Base-by-base conservation (phyloP, 2,888 invertebrate genomes). In the Drosophila percnosoma region DNA sequence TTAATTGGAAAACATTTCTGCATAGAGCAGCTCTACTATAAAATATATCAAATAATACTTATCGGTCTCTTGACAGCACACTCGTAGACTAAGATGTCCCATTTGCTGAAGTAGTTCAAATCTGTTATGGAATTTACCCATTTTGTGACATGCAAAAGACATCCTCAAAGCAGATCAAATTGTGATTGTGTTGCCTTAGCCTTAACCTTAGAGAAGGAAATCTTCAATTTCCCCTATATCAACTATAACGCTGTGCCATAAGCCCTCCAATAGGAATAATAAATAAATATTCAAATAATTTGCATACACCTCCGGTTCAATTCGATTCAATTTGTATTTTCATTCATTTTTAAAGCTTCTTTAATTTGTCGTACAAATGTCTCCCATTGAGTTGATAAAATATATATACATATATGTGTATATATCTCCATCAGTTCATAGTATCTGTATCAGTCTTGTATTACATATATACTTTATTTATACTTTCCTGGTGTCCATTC, bases 1-100 rank as follows among this genome's bases (percentile, higher is more conserved):
- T 76, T 52, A 66, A 76, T 76, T 76, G 33, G 33, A 58, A 45
- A 60, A 53, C 13, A 13, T 13, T 21, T 7, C 1, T 1, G 21
- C 45, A 27, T 38, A 52, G 38, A n/a, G 10, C n/a, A n/a, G 40
- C 10, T 10, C 10, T 4, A 40, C 0, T 4, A 13, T 7, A 45
- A 21, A 21, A 15, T 45, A 45, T 45, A 15, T 8, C 2, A 45
- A 15, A 45, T 24, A 7, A 7, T 45, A 8, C 21, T 24, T 8
- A 33, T 33, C 33, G 33, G 31, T 3, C 2, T 31, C 31, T 31
- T 10, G 31, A 10, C 31, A 31, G 31, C 31, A 33, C 33, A 33
- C 33, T 33, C 10, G 4, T 31, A 10, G 10, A 33, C 33, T 33
- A 3, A 33, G 33, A 33, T 33, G 33, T 10, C 3, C 0, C 33